Conservation (phyloP, 1,140 invertebrate genomes). For the Stegodyphus mimosarum region DNA sequence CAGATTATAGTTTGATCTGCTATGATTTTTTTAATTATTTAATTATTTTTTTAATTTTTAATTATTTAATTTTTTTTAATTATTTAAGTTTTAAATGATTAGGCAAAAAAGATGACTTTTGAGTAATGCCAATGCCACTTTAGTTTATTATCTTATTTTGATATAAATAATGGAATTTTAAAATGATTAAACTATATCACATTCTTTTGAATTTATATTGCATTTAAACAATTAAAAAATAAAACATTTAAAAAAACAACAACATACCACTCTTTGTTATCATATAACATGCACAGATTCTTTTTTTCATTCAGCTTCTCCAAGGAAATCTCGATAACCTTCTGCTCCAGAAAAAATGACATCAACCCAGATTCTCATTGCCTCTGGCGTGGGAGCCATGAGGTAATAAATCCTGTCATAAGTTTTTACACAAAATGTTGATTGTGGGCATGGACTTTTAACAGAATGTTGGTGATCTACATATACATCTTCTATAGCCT, state of each 20-base stretch:
- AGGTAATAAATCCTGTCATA: conserved; percentile 88
- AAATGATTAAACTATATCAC: too few species aligned
- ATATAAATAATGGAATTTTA: too few species aligned
- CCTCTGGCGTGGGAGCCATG: conserved; percentile 92
- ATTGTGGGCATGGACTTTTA: conserved; percentile 83
- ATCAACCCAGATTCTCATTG: conserved; percentile 97
- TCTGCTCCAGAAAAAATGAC: conserved; percentile 91
- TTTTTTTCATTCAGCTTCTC: conserved; percentile 41
- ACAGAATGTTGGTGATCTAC: conserved; percentile 81
- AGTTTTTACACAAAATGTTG: conserved; percentile 94
- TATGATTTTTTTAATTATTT: too few species aligned
- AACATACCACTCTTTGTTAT: background rate
- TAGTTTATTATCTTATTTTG: too few species aligned
- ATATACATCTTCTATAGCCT: conserved; percentile 98
- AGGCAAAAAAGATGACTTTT: too few species aligned
- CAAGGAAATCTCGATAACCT: conserved; percentile 79
- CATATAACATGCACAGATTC: background rate
- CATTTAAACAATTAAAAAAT: too few species aligned
- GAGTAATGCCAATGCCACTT: too few species aligned
- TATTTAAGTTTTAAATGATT: too few species aligned
- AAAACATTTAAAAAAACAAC: background rate
- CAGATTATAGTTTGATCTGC: too few species aligned
- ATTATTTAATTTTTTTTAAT: too few species aligned
- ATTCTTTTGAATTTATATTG: too few species aligned
- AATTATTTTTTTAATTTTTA: too few species aligned